Evolutionary conservation across 2,888 invertebrate species (phyloP).

Genomic region (Conistra vaccinii): DNA sequence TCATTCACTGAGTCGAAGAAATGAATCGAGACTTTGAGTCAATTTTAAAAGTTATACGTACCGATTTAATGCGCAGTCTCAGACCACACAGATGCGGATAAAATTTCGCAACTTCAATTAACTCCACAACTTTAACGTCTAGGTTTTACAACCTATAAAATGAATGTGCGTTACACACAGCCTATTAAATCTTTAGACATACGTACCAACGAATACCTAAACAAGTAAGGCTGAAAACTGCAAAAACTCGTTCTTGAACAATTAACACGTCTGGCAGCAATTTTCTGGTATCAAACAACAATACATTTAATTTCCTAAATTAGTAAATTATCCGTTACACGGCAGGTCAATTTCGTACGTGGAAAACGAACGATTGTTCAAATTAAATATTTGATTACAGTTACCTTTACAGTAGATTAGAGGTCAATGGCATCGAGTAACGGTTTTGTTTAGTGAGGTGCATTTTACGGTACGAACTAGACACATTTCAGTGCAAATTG

Average conservation of each 20-base stretch:
- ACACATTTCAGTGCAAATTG: slow-evolving; percentile 41
- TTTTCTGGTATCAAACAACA: slow-evolving; percentile 44
- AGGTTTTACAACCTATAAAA: slow-evolving; percentile 26
- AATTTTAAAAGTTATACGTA: slow-evolving; percentile 30
- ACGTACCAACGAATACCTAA: slow-evolving; percentile 17
- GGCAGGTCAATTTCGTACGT: slow-evolving; percentile 76
- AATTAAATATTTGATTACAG: slow-evolving; percentile 87
- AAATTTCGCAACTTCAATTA: slow-evolving; percentile 36
- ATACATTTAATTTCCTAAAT: slow-evolving; percentile 57
- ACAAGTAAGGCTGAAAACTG: slow-evolving; percentile 44
- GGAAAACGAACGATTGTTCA: slow-evolving; percentile 76
- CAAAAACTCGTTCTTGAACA: slow-evolving; percentile 55
- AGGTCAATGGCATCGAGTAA: slow-evolving; percentile 80
- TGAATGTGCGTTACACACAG: slow-evolving; percentile 13
- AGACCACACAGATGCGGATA: slow-evolving; percentile 27
- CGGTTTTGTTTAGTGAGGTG: slow-evolving; percentile 72
- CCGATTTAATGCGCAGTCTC: slow-evolving; percentile 7
- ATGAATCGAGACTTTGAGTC: slow-evolving; percentile 39
- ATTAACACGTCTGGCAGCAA: slow-evolving; percentile 35
- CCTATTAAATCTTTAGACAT: slow-evolving; percentile 50
- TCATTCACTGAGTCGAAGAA: slow-evolving; percentile 32
- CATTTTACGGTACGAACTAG: slow-evolving; percentile 60
- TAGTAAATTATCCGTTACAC: slow-evolving; percentile 66
- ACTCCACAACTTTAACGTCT: slow-evolving; percentile 29
- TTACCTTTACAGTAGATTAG: slow-evolving; percentile 84